Evolutionary conservation across 1,140 invertebrate genomes (phyloP).

Genomic region (Tribolium madens): DNA sequence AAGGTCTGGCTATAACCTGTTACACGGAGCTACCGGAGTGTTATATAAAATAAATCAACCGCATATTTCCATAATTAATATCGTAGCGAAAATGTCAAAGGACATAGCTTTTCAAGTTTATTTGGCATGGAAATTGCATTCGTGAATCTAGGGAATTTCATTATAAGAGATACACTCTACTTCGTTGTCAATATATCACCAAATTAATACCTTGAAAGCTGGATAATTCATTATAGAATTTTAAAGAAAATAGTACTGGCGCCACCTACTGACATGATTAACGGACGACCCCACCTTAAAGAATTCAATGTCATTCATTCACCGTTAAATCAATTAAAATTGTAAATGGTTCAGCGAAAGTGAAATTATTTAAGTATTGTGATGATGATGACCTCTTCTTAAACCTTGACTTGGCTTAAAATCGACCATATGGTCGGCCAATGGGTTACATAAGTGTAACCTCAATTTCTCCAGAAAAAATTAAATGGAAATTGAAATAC

Average conservation of each 20-base stretch:
- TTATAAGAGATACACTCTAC: background rate
- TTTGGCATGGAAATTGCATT: background rate
- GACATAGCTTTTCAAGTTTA: constrained; percentile 27
- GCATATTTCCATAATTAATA: constrained; percentile 37
- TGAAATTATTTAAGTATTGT: background rate
- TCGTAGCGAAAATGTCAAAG: constrained; percentile 24
- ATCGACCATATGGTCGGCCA: too few relatives aligned
- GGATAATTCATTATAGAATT: background rate
- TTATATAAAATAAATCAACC: constrained; percentile 21
- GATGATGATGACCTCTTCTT: too few relatives aligned
- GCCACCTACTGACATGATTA: background rate
- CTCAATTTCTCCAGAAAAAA: too few relatives aligned
- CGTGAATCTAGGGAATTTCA: background rate
- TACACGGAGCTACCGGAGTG: constrained; percentile 6
- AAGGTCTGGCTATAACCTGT: constrained; percentile 4
- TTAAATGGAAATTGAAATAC: too few relatives aligned
- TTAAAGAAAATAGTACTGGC: background rate
- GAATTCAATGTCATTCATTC: background rate
- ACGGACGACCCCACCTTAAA: background rate
- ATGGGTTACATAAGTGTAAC: too few relatives aligned
- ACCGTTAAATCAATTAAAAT: background rate
- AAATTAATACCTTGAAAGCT: too few relatives aligned
- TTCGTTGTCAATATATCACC: too few relatives aligned
- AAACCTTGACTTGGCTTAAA: too few relatives aligned
- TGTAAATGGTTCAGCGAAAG: background rate